These are phyloP conservation scores for Goniozus legneri DNA, from an alignment of 1,140 invertebrate genomes.

Conservation along the genomic window DNA sequence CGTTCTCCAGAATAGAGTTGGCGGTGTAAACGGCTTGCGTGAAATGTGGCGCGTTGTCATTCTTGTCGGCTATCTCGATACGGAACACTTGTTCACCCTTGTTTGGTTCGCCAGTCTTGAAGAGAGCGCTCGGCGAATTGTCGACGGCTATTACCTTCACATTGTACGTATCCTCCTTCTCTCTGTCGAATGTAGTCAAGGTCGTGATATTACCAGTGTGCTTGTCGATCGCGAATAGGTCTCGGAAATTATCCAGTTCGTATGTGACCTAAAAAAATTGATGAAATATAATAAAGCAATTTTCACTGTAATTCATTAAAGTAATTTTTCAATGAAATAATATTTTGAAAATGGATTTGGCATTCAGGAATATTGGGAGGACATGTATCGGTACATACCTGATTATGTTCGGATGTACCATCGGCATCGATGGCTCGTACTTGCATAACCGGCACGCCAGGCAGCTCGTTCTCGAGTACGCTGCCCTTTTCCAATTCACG, in stretches of 20 bases:
- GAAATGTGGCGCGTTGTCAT: conserved; percentile 84
- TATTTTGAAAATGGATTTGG: conserved; percentile 1
- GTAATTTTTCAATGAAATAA: not conserved
- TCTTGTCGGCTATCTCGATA: conserved; percentile 87
- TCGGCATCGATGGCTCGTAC: conserved; percentile 84
- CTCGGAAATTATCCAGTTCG: conserved; percentile 65
- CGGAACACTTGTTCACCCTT: conserved; percentile 73
- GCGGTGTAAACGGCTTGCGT: conserved; percentile 70
- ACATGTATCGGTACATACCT: conserved; percentile 45
- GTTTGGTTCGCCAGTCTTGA: conserved; percentile 64
- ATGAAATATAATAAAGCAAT: not conserved
- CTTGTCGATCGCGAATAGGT: conserved; percentile 74
- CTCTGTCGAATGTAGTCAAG: conserved; percentile 73
- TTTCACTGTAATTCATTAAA: conserved; percentile 6
- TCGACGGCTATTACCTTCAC: conserved; percentile 82
- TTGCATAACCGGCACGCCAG: conserved; percentile 79
- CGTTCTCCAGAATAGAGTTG: conserved; percentile 75
- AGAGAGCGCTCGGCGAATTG: conserved; percentile 78
- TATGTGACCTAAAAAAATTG: conserved; percentile 66
- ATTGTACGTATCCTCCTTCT: conserved; percentile 73
- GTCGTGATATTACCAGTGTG: conserved; percentile 84
- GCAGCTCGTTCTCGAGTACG: conserved; percentile 78
- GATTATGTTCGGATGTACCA: conserved; percentile 76
- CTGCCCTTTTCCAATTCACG: conserved; percentile 72
- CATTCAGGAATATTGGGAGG: not conserved